Evolutionary conservation across 1,140 invertebrate species (phyloP).

Genomic region (Sycophaga agraensis): DNA sequence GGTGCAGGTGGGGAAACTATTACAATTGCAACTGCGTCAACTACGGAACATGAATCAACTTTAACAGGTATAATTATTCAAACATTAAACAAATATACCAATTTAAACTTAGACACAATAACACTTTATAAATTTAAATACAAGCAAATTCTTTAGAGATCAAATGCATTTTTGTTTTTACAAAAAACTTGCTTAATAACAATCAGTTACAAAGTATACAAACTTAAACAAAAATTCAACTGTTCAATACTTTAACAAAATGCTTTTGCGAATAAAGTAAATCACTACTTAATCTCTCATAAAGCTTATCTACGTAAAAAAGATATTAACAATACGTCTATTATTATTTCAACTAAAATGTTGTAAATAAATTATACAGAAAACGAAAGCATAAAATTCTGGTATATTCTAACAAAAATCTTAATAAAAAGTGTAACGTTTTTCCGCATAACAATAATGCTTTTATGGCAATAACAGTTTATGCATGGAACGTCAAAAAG

Average conservation of each 20-base stretch:
- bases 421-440: too few relatives aligned
- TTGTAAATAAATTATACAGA: too few relatives aligned
- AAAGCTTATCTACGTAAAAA: not conserved
- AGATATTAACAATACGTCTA: not conserved
- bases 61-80: slow-evolving; percentile 60
- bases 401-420: too few relatives aligned
- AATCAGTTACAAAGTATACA: not conserved
- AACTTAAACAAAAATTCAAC: not conserved
- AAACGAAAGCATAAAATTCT: too few relatives aligned
- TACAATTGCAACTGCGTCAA: slow-evolving; percentile 65
- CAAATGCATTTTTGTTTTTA: not conserved
- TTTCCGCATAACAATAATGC: too few relatives aligned
- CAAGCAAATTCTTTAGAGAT: too few relatives aligned
- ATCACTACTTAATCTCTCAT: not conserved
- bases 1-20: slow-evolving; percentile 64
- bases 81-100: slow-evolving; percentile 18
- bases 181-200: not conserved
- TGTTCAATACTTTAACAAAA: not conserved
- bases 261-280: slow-evolving; percentile 4
- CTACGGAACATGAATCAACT: slow-evolving; percentile 63
- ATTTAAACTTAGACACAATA: not conserved
- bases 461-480: too few relatives aligned
- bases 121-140: not conserved
- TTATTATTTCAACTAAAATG: too few relatives aligned
- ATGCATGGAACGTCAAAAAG: not conserved